Conservation (phyloP, 2,113 vertebrate genomes). For the Sminthopsis crassicaudata region DNA sequence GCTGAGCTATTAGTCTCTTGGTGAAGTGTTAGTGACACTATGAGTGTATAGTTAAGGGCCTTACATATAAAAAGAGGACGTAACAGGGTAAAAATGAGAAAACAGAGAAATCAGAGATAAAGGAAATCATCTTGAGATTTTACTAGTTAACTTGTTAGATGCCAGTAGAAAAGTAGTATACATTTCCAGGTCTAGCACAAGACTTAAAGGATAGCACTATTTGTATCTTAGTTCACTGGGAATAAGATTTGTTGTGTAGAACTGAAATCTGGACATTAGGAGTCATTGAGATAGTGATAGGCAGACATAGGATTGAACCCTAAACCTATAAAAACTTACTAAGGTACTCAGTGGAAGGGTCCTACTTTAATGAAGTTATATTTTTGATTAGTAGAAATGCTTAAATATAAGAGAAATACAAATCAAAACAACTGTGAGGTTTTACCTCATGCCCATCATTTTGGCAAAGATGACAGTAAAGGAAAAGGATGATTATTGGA, state of each 20-base stretch:
- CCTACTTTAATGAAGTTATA: background rate
- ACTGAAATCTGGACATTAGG: background rate
- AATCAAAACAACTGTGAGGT: background rate
- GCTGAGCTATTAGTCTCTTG: conserved; percentile 38
- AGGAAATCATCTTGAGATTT: background rate
- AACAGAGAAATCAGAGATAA: background rate
- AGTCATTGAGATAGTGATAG: background rate
- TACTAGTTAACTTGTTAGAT: background rate
- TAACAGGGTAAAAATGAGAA: rapidly evolving
- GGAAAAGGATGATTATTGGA: background rate
- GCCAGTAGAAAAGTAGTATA: background rate
- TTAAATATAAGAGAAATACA: background rate
- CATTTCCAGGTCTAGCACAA: background rate
- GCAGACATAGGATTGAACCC: background rate
- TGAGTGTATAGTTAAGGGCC: rapidly evolving
- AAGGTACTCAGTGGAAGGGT: background rate
- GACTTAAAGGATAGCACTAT: background rate
- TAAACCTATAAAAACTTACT: background rate
- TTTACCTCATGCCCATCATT: background rate
- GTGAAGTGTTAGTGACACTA: conserved; percentile 24
- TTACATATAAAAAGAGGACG: conserved; percentile 8
- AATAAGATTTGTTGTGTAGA: background rate
- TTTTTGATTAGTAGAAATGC: background rate
- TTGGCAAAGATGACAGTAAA: background rate
- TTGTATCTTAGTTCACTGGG: background rate